Evolutionary conservation across 2,113 vertebrate species (phyloP).

Genomic region (Xerus inauris): DNA sequence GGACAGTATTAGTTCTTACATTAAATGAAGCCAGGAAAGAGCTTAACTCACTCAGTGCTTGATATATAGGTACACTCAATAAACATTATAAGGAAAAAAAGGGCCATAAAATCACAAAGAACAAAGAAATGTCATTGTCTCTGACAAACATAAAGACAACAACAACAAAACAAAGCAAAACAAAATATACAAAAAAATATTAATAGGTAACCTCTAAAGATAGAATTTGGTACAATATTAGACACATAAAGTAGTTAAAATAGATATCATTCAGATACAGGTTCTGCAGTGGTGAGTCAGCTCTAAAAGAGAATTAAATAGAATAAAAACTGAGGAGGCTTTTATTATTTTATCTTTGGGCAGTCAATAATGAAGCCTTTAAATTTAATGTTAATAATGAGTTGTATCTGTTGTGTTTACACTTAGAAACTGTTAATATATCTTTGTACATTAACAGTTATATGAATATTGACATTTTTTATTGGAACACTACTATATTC

Average conservation of each 20-base stretch:
- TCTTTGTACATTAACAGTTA: not conserved
- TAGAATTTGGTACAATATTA: not conserved
- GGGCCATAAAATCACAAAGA: not conserved
- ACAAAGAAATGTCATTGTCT: not conserved
- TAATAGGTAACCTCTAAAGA: not conserved
- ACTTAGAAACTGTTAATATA: not conserved
- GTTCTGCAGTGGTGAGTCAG: not conserved
- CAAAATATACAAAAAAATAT: not conserved
- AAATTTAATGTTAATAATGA: not conserved
- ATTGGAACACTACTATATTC: not conserved
- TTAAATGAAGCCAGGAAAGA: not conserved
- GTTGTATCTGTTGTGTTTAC: not conserved
- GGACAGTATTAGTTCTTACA: not conserved
- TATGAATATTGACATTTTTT: not conserved
- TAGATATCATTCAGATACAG: not conserved
- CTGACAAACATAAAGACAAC: not conserved
- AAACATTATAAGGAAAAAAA: not conserved
- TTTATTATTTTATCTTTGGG: not conserved
- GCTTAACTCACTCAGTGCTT: not conserved
- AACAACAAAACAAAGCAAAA: too few relatives aligned
- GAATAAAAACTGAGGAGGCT: not conserved
- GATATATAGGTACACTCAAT: not conserved
- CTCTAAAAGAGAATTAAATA: conserved; percentile 2
- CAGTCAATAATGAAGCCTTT: not conserved
- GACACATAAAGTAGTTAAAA: not conserved